These are phyloP conservation scores for Eumaeus atala DNA, from an alignment of 1,140 invertebrate genomes.

Conservation along the genomic window DNA sequence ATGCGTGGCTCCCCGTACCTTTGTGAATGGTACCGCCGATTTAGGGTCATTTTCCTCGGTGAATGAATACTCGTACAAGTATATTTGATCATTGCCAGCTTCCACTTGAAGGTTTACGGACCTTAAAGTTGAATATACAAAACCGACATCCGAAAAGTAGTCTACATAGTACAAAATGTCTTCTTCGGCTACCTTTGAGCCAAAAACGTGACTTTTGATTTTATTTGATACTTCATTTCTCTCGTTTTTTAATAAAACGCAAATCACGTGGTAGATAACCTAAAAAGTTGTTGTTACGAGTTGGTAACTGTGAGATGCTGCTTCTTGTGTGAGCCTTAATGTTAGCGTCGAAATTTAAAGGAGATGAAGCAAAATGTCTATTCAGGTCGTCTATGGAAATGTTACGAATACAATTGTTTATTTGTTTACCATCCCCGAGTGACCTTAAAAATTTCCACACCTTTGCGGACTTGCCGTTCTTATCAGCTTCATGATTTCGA, in stretches of 20 bases:
- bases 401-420: no score
- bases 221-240: constrained; percentile 20
- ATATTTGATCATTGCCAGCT: constrained; percentile 30
- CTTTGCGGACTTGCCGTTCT: no score
- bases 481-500: no score
- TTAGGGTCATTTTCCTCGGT: constrained; percentile 15
- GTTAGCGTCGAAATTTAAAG: no score
- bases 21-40: constrained; percentile 19
- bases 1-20: constrained; percentile 29
- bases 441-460: no score
- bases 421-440: no score
- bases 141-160: constrained; percentile 35
- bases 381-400: no score
- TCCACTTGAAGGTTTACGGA: constrained; percentile 28
- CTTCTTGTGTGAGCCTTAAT: no score
- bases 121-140: constrained; percentile 26
- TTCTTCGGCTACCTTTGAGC: constrained; percentile 17
- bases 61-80: constrained; percentile 38
- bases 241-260: constrained; percentile 20
- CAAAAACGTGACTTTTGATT: constrained; percentile 32
- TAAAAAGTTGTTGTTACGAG: constrained; percentile 21
- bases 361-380: no score
- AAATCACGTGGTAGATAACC: constrained; percentile 30
- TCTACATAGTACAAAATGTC: constrained; percentile 26
- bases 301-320: no score